Evolutionary conservation across 1,140 invertebrate species (phyloP), one percentile per base, ranked within the genome.

Genomic region (Patella vulgata): DNA sequence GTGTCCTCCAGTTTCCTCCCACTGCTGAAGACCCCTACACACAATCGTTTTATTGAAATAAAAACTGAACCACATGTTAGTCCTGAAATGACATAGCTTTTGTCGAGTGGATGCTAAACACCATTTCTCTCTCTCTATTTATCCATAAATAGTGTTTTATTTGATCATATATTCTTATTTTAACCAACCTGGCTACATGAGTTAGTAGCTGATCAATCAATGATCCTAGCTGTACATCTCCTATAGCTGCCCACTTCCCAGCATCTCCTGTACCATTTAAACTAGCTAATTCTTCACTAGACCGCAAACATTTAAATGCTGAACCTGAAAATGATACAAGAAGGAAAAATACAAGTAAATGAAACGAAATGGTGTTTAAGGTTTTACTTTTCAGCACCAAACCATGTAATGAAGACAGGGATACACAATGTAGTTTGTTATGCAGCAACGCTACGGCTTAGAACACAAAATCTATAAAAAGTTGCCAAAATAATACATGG

Each of bases 141-240:
- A n/a, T n/a, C n/a, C n/a, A n/a, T n/a, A n/a, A n/a, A n/a, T n/a
- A n/a, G n/a, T n/a, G n/a, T n/a, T n/a, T n/a, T n/a, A n/a, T n/a
- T n/a, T n/a, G n/a, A n/a, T n/a, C n/a, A n/a, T n/a, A n/a, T n/a
- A n/a, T n/a, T n/a, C n/a, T n/a, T n/a, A n/a, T n/a, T n/a, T n/a
- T n/a, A n/a, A n/a, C n/a, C n/a, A 51, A 84, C 83, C 80, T 89
- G 36, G 90, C 75, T 0, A 91, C 85, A 65, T 93, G 90, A 36
- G 82, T 86, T 9, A 93, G 81, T 19, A 92, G 86, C 36, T 88
- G 82, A 68, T 92, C 91, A 44, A 87, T 84, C 39, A 85, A 72
- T 31, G 80, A 74, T 39, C 81, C 84, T 27, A 86, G 70, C 46
- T 86, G 74, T 39, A 78, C 63, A 68, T 84, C 79, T 52, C 68